Conservation (phyloP, 1,140 invertebrate genomes). For the Lasioglossum albipes region DNA sequence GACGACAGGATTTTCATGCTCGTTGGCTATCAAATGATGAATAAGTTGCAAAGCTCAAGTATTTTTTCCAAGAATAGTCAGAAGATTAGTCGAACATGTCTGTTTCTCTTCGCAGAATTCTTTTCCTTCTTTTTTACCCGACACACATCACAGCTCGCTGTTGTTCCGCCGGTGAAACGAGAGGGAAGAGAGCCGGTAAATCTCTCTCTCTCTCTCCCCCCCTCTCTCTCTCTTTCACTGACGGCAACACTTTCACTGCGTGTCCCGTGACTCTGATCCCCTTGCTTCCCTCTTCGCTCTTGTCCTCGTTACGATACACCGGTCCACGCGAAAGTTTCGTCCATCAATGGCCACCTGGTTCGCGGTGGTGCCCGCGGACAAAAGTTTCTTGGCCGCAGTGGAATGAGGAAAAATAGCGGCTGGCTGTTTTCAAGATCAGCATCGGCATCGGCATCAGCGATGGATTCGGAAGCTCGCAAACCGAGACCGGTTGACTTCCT, state of each 20-base stretch:
- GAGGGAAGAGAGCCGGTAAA: conserved; percentile 26
- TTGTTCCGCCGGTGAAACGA: conserved; percentile 5
- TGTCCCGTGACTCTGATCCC: conserved; percentile 66
- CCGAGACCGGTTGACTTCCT: neutral
- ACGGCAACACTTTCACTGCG: conserved; percentile 70
- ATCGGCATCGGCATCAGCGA: neutral
- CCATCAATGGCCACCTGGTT: neutral
- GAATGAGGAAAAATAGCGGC: conserved; percentile 59
- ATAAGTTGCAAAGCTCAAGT: neutral
- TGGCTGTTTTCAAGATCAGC: conserved; percentile 58
- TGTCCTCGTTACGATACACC: conserved; percentile 37
- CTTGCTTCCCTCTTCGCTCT: conserved; percentile 40
- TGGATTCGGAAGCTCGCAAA: conserved; percentile 21
- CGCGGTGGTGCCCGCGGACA: neutral
- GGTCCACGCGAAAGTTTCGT: conserved; percentile 25
- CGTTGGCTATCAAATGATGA: too few species aligned
- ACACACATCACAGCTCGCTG: neutral
- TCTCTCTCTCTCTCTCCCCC: conserved; percentile 11
- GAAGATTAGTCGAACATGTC: neutral
- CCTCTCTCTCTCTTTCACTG: conserved; percentile 50
- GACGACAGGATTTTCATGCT: too few species aligned
- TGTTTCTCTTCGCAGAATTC: neutral
- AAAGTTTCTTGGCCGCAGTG: neutral
- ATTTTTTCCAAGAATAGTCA: neutral
- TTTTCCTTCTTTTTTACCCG: neutral